Conservation (phyloP, 2,113 vertebrate genomes). For the Gorilla gorilla region DNA sequence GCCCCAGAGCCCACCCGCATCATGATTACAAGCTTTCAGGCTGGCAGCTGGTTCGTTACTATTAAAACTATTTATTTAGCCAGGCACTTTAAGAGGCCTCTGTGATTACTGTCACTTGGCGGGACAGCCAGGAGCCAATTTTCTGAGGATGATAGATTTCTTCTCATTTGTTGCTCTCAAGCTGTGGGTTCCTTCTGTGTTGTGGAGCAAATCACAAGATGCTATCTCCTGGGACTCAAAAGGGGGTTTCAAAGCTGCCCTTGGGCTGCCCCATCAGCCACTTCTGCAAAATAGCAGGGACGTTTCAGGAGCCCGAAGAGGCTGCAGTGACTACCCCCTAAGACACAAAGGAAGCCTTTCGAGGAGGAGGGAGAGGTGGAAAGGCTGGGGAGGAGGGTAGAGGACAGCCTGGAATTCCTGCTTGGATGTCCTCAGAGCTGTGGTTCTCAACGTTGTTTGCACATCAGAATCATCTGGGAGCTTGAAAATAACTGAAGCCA, state of each 20-base stretch:
- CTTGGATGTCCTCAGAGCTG: neutral
- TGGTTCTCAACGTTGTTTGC: neutral
- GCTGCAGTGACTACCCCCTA: neutral
- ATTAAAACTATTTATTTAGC: neutral
- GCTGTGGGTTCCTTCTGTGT: neutral
- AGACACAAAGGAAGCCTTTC: neutral
- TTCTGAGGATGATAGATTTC: neutral
- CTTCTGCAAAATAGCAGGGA: neutral
- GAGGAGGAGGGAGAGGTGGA: neutral
- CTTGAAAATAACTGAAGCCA: neutral
- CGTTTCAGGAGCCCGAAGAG: neutral
- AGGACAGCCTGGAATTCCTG: fast-evolving
- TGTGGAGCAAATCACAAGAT: neutral
- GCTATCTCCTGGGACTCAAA: neutral
- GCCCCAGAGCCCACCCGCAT: neutral
- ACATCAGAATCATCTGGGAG: neutral
- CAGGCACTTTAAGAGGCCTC: neutral
- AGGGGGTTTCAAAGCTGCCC: neutral
- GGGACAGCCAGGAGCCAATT: neutral
- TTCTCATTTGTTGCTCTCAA: neutral
- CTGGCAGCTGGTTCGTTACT: neutral
- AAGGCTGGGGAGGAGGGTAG: neutral
- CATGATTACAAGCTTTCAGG: neutral
- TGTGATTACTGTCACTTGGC: neutral
- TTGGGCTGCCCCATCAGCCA: fast-evolving